Evolutionary conservation across 1,140 invertebrate genomes (phyloP), one percentile per base, ranked within the genome.

Genomic region (Coboldia fuscipes): DNA sequence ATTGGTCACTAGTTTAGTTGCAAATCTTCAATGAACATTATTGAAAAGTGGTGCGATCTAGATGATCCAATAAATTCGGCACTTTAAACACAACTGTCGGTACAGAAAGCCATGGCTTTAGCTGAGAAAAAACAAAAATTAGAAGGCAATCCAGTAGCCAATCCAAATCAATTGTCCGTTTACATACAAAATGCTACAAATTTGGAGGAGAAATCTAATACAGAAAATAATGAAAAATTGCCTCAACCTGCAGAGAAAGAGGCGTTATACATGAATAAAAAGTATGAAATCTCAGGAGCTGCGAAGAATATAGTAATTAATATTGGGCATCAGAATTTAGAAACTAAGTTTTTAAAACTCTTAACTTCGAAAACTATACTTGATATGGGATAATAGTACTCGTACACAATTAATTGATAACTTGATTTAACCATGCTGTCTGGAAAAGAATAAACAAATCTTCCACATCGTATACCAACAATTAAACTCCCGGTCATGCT

Each of bases 311-410:
- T 43, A 14, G 31, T 55, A 10, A 46, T 54, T 4, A 53, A 53
- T 30, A 47, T 51, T 35, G 73, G 45, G 47, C 74, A 89, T 2
- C 65, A 75, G 41, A 68, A 70, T n/a, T 57, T 98, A 30, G 59
- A 98, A 6, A 97, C 94, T 0, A 80, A 83, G 1, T 93, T 88
- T 56, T 60, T 98, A 24, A 99, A 99, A 62, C 71, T 80, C 3
- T 55, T 99, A 4, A 98, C 92, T 41, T 90, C 84, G 13, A 99
- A 98, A 57, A 82, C 83, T 96, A 0, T 97, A 97, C 55, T 61
- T 98, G 7, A 78, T 99, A 30, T 97, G 90, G 96, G 83, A 99
- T 55, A 98, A 98, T 62, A 77, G 77, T 0, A 97, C 93, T 0
- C 62, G 96, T 41, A 81, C 78, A 0, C 90, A 99, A 56, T 61